Conservation (phyloP, 1,140 invertebrate species). For the Mactra quadrangularis region DNA sequence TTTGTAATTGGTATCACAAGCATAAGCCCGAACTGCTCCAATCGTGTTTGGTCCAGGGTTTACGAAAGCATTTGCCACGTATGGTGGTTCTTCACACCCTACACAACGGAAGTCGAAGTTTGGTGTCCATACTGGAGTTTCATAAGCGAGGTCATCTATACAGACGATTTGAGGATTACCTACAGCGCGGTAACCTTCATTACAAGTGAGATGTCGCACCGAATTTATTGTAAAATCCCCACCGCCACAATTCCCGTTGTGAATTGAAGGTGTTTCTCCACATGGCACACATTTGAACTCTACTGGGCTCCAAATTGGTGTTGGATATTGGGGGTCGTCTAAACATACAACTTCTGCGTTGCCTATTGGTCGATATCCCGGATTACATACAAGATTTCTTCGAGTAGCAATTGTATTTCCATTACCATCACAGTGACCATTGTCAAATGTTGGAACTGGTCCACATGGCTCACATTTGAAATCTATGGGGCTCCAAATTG, state of each 20-base stretch:
- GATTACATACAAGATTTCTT: conserved; percentile 21
- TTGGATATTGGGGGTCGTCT: neutral
- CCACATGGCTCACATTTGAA: conserved; percentile 53
- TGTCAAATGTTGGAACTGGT: neutral
- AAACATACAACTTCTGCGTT: conserved; percentile 25
- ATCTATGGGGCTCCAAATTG: conserved; percentile 15
- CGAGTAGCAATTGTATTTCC: conserved; percentile 14
- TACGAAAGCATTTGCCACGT: conserved; percentile 36
- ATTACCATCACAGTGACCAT: conserved; percentile 34
- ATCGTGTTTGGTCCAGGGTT: conserved; percentile 13
- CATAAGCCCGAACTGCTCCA: conserved; percentile 20
- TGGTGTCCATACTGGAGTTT: neutral
- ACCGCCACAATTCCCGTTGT: conserved; percentile 17
- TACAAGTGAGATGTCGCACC: conserved; percentile 1
- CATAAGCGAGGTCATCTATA: conserved; percentile 7
- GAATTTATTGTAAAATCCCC: conserved; percentile 20
- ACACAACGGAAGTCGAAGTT: neutral
- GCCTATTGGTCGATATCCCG: conserved; percentile 31
- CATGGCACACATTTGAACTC: conserved; percentile 49
- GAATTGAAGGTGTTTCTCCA: conserved; percentile 20
- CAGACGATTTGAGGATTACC: conserved; percentile 40
- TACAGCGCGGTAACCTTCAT: conserved; percentile 18
- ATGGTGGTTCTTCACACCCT: conserved; percentile 49
- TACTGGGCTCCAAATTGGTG: conserved; percentile 16
- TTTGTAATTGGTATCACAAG: conserved; percentile 19